Percentiles rank a stretch among this genome's conserved stretches.
phyloP scores from a whole-genome alignment of 2,888 invertebrate species.

The Lepidocyrtinus sp. region DNA sequence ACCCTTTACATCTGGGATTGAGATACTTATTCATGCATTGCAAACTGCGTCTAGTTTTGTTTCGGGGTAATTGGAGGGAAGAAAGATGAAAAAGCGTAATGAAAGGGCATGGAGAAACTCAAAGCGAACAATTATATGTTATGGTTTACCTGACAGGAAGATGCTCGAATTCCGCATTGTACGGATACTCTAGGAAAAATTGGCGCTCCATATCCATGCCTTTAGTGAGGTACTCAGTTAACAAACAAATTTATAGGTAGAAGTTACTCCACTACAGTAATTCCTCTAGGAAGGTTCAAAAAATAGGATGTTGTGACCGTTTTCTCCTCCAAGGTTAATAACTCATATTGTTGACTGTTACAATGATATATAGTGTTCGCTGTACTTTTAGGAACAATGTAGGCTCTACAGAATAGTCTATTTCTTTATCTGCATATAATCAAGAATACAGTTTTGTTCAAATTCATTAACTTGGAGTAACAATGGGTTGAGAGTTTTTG shows the following conservation, averaged over 20 bases:
- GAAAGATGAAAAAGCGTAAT: too few relatives aligned
- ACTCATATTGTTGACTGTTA: neutral
- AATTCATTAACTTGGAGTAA: constrained; percentile 9
- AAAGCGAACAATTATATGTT: too few relatives aligned
- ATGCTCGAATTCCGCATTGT: constrained; percentile 68
- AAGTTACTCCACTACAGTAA: neutral
- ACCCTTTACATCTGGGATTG: too few relatives aligned
- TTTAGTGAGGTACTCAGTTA: neutral
- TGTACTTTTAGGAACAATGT: neutral
- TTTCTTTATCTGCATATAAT: neutral
- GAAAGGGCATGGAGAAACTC: too few relatives aligned
- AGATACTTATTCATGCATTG: too few relatives aligned
- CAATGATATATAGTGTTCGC: neutral
- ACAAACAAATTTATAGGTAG: neutral
- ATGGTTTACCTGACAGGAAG: constrained; percentile 69
- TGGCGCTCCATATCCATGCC: constrained; percentile 69
- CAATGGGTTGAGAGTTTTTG: neutral
- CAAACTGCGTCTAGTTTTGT: too few relatives aligned
- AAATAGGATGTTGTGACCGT: neutral
- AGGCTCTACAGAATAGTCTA: neutral
- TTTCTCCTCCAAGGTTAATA: constrained; percentile 2
- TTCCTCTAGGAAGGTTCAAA: neutral
- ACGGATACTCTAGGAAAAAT: constrained; percentile 68
- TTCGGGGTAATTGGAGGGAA: too few relatives aligned
- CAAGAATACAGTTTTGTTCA: neutral